Conservation (phyloP, 2,797 vertebrate genomes). For the Bradypodion ventrale region DNA sequence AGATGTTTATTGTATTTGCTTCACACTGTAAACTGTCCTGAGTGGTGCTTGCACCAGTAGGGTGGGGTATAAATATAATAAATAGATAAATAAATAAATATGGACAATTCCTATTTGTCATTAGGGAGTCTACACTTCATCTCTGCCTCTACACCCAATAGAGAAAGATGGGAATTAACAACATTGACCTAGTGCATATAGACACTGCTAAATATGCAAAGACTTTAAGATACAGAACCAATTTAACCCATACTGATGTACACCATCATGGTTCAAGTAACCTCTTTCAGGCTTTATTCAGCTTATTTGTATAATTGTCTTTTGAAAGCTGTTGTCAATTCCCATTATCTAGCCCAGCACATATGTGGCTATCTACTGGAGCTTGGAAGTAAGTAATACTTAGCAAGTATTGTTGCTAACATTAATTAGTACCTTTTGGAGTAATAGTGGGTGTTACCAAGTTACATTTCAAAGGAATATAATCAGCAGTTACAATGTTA, state of each 20-base stretch:
- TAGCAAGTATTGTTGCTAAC: too few relatives aligned
- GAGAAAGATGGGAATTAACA: neutral
- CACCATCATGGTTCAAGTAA: neutral
- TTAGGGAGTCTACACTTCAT: neutral
- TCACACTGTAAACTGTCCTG: too few relatives aligned
- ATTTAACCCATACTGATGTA: neutral
- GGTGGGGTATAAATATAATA: too few relatives aligned
- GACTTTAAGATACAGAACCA: neutral
- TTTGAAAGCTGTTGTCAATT: neutral
- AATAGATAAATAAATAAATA: too few relatives aligned
- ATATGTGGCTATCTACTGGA: neutral
- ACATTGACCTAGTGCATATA: neutral
- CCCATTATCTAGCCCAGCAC: neutral
- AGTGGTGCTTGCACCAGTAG: too few relatives aligned
- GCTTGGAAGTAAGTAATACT: neutral
- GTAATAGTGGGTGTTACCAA: too few relatives aligned
- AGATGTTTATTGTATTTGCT: too few relatives aligned
- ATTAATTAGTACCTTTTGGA: too few relatives aligned
- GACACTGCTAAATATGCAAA: neutral
- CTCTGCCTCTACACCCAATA: neutral
- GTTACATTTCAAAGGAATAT: too few relatives aligned
- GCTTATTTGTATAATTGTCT: neutral
- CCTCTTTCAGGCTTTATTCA: neutral
- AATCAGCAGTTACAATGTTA: too few relatives aligned
- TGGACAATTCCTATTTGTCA: neutral